Conservation (phyloP, 2,113 vertebrate genomes). For the Zootoca vivipara region DNA sequence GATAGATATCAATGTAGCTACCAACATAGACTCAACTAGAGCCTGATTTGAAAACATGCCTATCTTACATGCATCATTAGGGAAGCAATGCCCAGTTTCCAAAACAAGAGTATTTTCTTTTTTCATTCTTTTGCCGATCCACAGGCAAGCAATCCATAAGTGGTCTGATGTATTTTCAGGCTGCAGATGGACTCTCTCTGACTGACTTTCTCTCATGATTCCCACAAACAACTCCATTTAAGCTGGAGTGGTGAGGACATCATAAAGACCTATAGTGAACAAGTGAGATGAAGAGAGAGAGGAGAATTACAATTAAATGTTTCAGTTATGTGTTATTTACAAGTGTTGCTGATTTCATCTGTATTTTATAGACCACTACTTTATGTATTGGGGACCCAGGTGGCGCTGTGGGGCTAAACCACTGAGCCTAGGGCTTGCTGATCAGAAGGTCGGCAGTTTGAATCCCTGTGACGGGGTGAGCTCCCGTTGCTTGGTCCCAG, state of each 20-base stretch:
- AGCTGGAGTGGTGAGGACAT: not conserved
- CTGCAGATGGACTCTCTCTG: not conserved
- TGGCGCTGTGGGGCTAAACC: too few species aligned
- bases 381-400: too few species aligned
- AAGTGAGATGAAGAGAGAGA: not conserved
- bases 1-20: not conserved
- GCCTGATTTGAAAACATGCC: not conserved
- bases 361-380: too few species aligned
- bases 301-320: too few species aligned
- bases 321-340: too few species aligned
- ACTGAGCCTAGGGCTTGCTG: too few species aligned
- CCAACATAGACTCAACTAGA: not conserved
- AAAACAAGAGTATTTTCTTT: not conserved
- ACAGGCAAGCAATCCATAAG: not conserved
- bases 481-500: too few species aligned
- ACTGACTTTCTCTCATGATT: not conserved
- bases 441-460: too few species aligned
- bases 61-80: not conserved
- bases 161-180: not conserved
- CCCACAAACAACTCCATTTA: not conserved
- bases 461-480: too few species aligned
- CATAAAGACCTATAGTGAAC: not conserved
- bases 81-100: not conserved
- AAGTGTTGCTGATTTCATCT: too few species aligned
- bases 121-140: not conserved